Percentiles rank a stretch among this genome's conserved stretches.
These are phyloP conservation scores for Caenorhabditis sinica DNA, from an alignment of 2,888 invertebrate genomes.

Conservation along the genomic window DNA sequence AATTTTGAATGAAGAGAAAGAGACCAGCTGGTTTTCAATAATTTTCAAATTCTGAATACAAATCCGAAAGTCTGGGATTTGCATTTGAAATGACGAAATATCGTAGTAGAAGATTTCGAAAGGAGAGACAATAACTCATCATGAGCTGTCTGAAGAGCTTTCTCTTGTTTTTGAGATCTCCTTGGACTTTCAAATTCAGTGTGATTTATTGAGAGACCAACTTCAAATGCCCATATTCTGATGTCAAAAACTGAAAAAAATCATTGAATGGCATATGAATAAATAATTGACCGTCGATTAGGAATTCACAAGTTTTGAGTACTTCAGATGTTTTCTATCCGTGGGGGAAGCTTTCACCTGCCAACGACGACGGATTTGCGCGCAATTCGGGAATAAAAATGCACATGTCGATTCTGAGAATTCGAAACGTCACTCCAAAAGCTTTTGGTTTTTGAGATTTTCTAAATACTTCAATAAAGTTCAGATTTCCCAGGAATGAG, in stretches of 20 bases:
- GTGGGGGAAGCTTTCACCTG: constrained; percentile 12
- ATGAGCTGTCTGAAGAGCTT: constrained; percentile 21
- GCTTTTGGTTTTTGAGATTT: neutral
- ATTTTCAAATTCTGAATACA: constrained; percentile 1
- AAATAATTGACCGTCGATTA: constrained; percentile 7
- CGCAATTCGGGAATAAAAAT: constrained; percentile 31
- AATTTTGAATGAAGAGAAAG: constrained; percentile 6
- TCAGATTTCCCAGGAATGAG: neutral
- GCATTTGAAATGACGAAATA: constrained; percentile 9
- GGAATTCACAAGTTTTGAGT: neutral
- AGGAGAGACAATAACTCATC: constrained; percentile 4
- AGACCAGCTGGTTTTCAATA: neutral
- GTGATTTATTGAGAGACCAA: neutral
- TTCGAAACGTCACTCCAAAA: constrained; percentile 43
- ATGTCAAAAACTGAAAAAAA: constrained; percentile 1
- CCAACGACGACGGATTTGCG: constrained; percentile 8
- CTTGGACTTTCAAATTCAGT: neutral
- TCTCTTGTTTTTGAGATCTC: neutral
- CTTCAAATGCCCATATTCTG: neutral
- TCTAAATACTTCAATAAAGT: constrained; percentile 2
- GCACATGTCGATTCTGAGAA: constrained; percentile 52
- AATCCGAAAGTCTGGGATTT: neutral
- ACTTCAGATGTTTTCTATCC: constrained; percentile 14
- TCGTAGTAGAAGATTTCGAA: neutral
- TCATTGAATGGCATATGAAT: constrained; percentile 10